phyloP scores from a whole-genome alignment of 2,113 vertebrate genomes.

The Xiphias gladius region DNA sequence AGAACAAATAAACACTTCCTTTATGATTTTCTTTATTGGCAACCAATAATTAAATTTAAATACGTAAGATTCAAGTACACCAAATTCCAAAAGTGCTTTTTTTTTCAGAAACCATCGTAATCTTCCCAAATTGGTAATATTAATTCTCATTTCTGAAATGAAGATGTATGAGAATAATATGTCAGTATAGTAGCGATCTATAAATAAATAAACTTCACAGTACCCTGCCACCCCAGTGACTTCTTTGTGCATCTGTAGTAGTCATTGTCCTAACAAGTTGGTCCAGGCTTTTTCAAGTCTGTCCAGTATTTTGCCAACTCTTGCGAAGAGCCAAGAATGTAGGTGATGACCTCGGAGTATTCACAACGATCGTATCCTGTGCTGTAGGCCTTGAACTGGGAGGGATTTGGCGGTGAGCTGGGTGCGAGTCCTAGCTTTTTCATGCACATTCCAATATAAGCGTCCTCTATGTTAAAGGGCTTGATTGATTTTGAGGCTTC shows the following conservation, averaged over 20 bases:
- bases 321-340: conserved; percentile 66
- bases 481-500: conserved; percentile 88
- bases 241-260: not conserved
- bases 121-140: not conserved
- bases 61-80: no score
- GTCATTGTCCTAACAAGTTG: conserved; percentile 39
- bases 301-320: conserved; percentile 76
- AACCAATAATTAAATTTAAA: not conserved
- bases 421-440: conserved; percentile 61
- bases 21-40: not conserved
- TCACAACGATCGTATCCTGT: conserved; percentile 62
- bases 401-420: not conserved
- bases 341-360: conserved; percentile 77
- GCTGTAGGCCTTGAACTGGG: conserved; percentile 68
- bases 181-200: not conserved
- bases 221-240: not conserved
- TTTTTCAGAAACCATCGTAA: not conserved
- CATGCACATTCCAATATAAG: conserved; percentile 84
- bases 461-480: conserved; percentile 93
- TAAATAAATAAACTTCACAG: not conserved
- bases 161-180: not conserved
- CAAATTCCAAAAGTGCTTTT: no score
- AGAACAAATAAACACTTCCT: not conserved
- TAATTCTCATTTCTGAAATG: not conserved
- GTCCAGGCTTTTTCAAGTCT: conserved; percentile 68